Conservation (phyloP, 2,888 invertebrate genomes). For the Troilus luridus region DNA sequence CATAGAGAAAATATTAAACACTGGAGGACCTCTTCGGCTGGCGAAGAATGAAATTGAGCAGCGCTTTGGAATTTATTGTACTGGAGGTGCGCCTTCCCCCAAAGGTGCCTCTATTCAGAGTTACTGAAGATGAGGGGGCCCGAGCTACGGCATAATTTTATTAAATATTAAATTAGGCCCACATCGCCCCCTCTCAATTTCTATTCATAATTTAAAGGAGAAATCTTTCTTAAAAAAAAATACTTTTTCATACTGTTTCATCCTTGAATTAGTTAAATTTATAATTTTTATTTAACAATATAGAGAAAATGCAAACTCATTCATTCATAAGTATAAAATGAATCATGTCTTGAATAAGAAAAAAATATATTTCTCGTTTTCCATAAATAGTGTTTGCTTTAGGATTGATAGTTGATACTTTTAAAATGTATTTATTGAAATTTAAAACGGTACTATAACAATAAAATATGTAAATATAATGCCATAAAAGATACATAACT, state of each 20-base stretch:
- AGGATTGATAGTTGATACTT: too few species aligned
- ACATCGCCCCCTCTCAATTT: not conserved
- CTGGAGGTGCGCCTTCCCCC: not conserved
- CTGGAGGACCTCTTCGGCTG: not conserved
- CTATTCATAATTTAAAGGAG: not conserved
- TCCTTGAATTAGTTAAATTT: not conserved
- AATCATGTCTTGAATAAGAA: too few species aligned
- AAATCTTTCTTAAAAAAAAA: not conserved
- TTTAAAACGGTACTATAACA: too few species aligned
- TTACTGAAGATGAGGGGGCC: not conserved
- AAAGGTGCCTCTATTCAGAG: not conserved
- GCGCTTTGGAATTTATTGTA: not conserved
- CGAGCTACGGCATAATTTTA: not conserved
- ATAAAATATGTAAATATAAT: too few species aligned
- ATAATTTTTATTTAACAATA: not conserved
- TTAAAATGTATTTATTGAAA: too few species aligned
- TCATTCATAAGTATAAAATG: too few species aligned
- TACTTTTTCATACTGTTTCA: not conserved
- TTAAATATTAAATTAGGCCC: not conserved
- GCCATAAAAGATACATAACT: too few species aligned
- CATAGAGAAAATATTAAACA: conserved; percentile 16
- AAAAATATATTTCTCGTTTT: too few species aligned
- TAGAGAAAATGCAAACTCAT: too few species aligned
- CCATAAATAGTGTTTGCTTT: too few species aligned
- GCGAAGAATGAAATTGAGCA: not conserved